Conservation (phyloP, 2,888 invertebrate genomes). For the Mesoligia furuncula region DNA sequence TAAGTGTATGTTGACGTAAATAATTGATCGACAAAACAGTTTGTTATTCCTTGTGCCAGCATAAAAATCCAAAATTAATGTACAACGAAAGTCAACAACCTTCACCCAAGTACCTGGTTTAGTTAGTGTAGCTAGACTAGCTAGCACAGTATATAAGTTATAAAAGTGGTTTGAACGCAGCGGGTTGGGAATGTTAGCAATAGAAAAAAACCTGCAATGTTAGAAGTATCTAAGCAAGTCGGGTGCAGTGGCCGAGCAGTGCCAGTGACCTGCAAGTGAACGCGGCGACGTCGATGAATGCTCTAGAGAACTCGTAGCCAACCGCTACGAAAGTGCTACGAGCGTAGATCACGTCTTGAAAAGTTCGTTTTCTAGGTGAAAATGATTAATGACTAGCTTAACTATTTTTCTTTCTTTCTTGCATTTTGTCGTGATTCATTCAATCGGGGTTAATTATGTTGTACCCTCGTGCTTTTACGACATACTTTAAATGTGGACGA, state of each 20-base stretch:
- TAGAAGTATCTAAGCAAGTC: conserved; percentile 89
- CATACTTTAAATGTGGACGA: not conserved
- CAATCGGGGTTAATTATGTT: conserved; percentile 7
- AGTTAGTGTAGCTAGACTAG: conserved; percentile 33
- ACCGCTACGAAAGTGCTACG: conserved; percentile 77
- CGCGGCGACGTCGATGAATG: conserved; percentile 68
- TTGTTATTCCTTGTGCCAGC: not conserved
- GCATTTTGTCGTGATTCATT: conserved; percentile 6
- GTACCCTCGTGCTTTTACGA: not conserved
- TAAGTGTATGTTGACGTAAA: not conserved
- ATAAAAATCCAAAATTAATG: conserved; percentile 25
- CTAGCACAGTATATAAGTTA: conserved; percentile 57
- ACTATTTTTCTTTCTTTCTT: not conserved
- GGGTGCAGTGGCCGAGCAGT: conserved; percentile 88
- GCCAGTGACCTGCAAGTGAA: conserved; percentile 86
- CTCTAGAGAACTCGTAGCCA: conserved; percentile 78
- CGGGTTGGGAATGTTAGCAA: conserved; percentile 85
- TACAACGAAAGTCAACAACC: conserved; percentile 48
- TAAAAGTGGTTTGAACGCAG: conserved; percentile 75
- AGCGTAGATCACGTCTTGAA: conserved; percentile 49
- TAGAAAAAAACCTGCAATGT: conserved; percentile 88
- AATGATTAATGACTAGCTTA: conserved; percentile 24
- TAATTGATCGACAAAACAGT: conserved; percentile 11
- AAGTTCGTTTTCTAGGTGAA: conserved; percentile 38
- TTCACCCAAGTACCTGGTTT: conserved; percentile 50